Percentiles rank a stretch among this genome's conserved stretches.
Evolutionary conservation across 2,888 invertebrate species (phyloP).

Genomic region (Athetis lepigone): DNA sequence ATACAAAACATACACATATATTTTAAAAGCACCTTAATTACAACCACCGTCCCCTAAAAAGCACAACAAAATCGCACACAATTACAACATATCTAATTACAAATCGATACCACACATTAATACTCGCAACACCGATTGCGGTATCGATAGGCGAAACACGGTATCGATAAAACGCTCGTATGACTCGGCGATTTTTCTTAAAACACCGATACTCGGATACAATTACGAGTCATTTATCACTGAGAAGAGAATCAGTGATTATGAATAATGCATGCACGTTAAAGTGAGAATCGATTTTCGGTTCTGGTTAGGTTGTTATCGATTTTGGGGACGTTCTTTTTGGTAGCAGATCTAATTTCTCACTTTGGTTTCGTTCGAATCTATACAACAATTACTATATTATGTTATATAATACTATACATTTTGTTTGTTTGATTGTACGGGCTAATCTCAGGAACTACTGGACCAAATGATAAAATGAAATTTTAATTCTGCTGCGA

Average conservation of each 20-base stretch:
- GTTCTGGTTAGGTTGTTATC: constrained; percentile 14
- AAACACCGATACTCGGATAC: constrained; percentile 78
- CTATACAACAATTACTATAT: no score
- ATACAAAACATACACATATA: no score
- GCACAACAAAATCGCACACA: constrained; percentile 17
- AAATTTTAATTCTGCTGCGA: no score
- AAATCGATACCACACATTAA: constrained; percentile 41
- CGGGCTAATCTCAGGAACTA: no score
- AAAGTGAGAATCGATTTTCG: constrained; percentile 59
- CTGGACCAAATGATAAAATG: no score
- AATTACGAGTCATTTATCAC: constrained; percentile 84
- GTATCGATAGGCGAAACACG: constrained; percentile 57
- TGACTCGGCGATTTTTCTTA: constrained; percentile 79
- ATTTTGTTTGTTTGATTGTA: no score
- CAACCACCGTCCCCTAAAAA: constrained; percentile 1
- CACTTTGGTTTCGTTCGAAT: no score
- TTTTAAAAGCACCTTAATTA: not conserved
- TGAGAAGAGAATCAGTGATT: constrained; percentile 58
- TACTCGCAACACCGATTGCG: constrained; percentile 51
- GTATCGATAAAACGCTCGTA: constrained; percentile 58
- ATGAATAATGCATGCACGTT: constrained; percentile 63
- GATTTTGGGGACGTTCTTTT: constrained; percentile 35
- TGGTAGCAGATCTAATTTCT: not conserved
- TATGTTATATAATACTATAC: no score
- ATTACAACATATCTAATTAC: constrained; percentile 63